Conservation (phyloP, 2,113 vertebrate genomes). For the Alaudala cheleensis region DNA sequence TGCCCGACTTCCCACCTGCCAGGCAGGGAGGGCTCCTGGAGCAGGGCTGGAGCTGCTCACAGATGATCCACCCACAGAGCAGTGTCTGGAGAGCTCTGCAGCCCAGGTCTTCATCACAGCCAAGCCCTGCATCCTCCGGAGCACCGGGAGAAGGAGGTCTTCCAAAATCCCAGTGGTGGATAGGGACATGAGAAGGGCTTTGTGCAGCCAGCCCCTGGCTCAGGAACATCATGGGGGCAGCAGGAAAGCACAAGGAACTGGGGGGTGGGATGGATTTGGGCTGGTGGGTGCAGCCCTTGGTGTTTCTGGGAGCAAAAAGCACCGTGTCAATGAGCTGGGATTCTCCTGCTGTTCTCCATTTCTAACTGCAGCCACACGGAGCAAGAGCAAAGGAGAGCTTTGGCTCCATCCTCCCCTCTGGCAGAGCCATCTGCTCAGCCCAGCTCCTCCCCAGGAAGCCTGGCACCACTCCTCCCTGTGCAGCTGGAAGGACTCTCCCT, state of each 20-base stretch:
- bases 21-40: not conserved
- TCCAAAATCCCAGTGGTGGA: rapidly evolving
- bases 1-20: not conserved
- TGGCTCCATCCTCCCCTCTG: not conserved
- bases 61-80: not conserved
- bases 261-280: not conserved
- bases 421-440: not conserved
- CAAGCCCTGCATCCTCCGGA: not conserved
- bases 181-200: not conserved
- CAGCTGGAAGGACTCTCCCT: not conserved
- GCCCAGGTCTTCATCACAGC: not conserved
- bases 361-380: rapidly evolving
- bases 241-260: not conserved
- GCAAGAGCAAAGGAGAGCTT: not conserved
- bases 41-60: not conserved
- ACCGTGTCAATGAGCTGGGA: rapidly evolving
- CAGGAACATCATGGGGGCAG: rapidly evolving
- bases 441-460: rapidly evolving
- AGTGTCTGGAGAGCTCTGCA: not conserved
- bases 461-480: not conserved
- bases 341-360: rapidly evolving
- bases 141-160: rapidly evolving
- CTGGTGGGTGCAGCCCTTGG: not conserved
- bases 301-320: not conserved
- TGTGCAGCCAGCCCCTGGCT: not conserved